Evolutionary conservation across 2,797 vertebrate genomes (phyloP).

Genomic region (Capromys pilorides): DNA sequence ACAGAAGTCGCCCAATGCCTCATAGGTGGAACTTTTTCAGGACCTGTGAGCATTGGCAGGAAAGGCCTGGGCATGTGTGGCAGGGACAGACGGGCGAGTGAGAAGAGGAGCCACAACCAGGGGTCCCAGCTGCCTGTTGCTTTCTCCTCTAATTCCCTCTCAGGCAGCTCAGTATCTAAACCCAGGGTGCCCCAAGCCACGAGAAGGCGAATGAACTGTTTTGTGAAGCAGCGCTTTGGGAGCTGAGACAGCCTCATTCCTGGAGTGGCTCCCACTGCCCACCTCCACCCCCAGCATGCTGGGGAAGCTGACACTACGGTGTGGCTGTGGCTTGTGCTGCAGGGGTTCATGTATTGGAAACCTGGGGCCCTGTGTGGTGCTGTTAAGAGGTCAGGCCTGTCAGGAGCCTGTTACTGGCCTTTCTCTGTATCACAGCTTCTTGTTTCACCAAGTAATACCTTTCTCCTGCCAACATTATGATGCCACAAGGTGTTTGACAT

Average conservation of each 20-base stretch:
- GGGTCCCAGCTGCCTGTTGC: not conserved
- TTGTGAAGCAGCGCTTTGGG: not conserved
- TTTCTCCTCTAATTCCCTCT: not conserved
- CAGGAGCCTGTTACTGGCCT: too few species aligned
- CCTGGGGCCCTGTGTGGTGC: not conserved
- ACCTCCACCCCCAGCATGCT: not conserved
- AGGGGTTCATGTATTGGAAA: not conserved
- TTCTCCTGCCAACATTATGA: too few species aligned
- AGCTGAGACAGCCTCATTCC: not conserved
- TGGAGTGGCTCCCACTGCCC: not conserved
- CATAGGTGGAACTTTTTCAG: not conserved
- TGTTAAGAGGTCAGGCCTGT: not conserved
- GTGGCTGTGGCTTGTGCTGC: not conserved
- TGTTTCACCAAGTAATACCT: too few species aligned
- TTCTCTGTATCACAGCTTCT: too few species aligned
- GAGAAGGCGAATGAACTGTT: not conserved
- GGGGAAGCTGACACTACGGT: not conserved
- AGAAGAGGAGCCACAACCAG: not conserved
- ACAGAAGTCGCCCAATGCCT: not conserved
- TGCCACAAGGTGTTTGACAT: not conserved
- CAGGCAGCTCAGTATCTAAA: not conserved
- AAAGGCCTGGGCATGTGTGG: not conserved
- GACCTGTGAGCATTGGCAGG: not conserved
- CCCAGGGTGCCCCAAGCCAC: not conserved
- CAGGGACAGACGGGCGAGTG: not conserved